phyloP scores from a whole-genome alignment of 2,888 invertebrate genomes.

The Lasius platythorax region DNA sequence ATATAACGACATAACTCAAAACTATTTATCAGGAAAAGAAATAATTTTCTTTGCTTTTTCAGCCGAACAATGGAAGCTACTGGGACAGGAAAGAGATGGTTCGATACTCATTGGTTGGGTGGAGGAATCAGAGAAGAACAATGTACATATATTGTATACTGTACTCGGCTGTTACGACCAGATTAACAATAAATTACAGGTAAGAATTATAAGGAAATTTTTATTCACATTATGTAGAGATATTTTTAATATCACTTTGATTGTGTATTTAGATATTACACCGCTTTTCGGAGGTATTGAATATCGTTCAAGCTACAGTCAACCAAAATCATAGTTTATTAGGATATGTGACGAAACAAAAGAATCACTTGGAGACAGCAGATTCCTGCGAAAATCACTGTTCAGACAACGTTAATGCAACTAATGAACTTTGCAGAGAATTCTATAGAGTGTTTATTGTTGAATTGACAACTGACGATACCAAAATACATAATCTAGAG shows the following conservation, averaged over 20 bases:
- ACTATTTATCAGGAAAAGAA: neutral
- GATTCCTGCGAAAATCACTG: conserved; percentile 8
- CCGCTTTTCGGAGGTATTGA: conserved; percentile 88
- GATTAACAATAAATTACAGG: conserved; percentile 79
- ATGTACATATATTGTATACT: conserved; percentile 73
- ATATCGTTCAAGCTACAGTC: conserved; percentile 93
- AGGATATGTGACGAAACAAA: conserved; percentile 90
- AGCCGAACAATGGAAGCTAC: conserved; percentile 92
- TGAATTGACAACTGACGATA: conserved; percentile 87
- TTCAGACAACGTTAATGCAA: conserved; percentile 32
- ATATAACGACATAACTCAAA: neutral
- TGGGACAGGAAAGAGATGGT: conserved; percentile 94
- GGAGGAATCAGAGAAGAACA: conserved; percentile 76
- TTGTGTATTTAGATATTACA: conserved; percentile 86
- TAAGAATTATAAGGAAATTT: conserved; percentile 53
- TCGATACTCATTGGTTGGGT: conserved; percentile 91
- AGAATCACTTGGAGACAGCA: conserved; percentile 61
- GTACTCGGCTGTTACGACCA: conserved; percentile 83
- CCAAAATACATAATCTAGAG: conserved; percentile 85
- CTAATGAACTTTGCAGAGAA: conserved; percentile 72
- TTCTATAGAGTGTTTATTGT: conserved; percentile 90
- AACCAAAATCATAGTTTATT: conserved; percentile 90
- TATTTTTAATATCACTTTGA: conserved; percentile 24
- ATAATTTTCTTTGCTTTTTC: conserved; percentile 41
- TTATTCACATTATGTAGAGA: neutral